Evolutionary conservation across 2,113 vertebrate genomes (phyloP).

Genomic region (Mola mola): DNA sequence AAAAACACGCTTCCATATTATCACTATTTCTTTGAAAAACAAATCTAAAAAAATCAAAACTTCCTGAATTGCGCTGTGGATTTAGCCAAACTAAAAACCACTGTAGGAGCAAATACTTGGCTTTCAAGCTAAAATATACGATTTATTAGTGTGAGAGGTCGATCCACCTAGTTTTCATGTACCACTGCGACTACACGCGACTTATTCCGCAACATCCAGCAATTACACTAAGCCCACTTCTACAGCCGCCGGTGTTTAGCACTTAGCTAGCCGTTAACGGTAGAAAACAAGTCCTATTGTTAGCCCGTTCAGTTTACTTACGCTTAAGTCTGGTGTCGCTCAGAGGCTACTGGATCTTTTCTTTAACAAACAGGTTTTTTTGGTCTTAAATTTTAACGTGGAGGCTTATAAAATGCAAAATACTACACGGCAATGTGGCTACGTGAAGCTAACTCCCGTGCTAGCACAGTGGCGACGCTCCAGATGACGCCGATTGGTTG

Average conservation of each 20-base stretch:
- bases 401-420: neutral
- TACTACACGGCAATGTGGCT: conserved; percentile 8
- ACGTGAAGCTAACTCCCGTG: conserved; percentile 4
- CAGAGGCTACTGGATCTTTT: neutral
- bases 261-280: conserved; percentile 13
- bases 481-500: conserved; percentile 63
- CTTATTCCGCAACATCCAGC: neutral
- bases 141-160: too few species aligned
- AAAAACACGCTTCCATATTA: too few species aligned
- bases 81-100: too few species aligned
- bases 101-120: too few species aligned
- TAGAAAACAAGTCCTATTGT: rapidly evolving
- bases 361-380: rapidly evolving
- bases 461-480: neutral
- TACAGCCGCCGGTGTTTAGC: conserved; percentile 14
- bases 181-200: neutral
- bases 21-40: too few species aligned
- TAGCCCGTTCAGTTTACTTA: conserved; percentile 37
- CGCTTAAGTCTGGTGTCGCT: neutral
- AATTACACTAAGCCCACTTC: conserved; percentile 32
- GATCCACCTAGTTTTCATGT: too few species aligned
- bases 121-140: too few species aligned
- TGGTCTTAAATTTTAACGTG: neutral
- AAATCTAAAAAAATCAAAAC: too few species aligned
- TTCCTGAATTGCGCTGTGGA: too few species aligned